Evolutionary conservation across 2,888 invertebrate genomes (phyloP).

Genomic region (Trypoxylon attenuatum): DNA sequence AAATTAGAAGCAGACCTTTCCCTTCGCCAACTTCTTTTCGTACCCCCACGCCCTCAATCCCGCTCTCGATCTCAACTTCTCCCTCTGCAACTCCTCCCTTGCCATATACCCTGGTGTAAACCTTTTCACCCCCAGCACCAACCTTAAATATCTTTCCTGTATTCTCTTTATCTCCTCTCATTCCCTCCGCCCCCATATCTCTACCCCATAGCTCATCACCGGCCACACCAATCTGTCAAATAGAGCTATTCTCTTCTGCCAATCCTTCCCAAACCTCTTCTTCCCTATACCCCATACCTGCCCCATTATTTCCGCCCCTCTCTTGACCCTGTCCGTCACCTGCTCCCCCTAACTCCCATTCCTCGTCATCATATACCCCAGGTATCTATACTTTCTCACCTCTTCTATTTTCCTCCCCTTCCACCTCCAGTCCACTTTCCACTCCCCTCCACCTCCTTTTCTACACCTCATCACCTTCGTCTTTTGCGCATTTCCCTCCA

Average conservation of each 20-base stretch:
- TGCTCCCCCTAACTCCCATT: background rate
- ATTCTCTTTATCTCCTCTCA: background rate
- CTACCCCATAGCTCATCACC: too few relatives aligned
- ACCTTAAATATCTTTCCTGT: background rate
- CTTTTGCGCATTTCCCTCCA: too few relatives aligned
- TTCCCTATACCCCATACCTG: too few relatives aligned
- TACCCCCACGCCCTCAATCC: background rate
- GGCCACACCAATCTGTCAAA: too few relatives aligned
- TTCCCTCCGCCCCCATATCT: background rate
- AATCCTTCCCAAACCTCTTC: background rate
- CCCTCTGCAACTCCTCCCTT: background rate
- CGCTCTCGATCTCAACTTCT: background rate
- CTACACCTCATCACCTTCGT: too few relatives aligned
- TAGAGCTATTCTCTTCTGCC: background rate
- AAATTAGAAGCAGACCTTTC: too few relatives aligned
- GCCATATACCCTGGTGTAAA: too few relatives aligned
- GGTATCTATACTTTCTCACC: too few relatives aligned
- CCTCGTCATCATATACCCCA: background rate
- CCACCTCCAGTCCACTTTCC: background rate
- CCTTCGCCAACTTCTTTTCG: background rate
- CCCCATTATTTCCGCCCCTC: too few relatives aligned
- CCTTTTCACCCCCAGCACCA: too few relatives aligned
- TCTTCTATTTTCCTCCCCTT: too few relatives aligned
- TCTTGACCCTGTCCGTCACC: too few relatives aligned
- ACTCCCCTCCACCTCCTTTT: background rate